Evolutionary conservation across 2,113 vertebrate species (phyloP), one percentile per base, ranked within the genome.

Genomic region (Proterorhinus semilunaris): DNA sequence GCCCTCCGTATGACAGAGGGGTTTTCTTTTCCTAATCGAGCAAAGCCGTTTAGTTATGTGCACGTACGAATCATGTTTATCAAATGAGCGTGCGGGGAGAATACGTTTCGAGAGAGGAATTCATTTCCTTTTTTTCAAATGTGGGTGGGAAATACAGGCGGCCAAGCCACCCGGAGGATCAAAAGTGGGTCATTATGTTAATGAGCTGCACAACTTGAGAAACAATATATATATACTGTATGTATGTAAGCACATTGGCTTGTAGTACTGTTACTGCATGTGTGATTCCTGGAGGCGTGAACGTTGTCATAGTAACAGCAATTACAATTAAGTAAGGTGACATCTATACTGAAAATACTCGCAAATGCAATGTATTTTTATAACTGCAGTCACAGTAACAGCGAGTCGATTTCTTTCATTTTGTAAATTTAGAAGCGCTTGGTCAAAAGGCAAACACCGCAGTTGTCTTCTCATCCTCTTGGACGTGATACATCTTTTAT

Each of bases 51-150:
- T 15, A 54, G 42, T 52, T 52, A 13, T 36, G 27, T 36, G 63
- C 36, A 51, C 46, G 5, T 8, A 45, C n/a, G 70, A 71, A 82
- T 55, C 4, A 57, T 52, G 54, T 46, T 50, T 45, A 17, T 66
- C 16, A 27, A 11, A 79, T 53, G 0, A 71, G 61, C 48, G 16
- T 15, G 50, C 1, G 27, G 27, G 27, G 27, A 27, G 27, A 27
- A 70, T 79, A 81, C 73, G 65, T 71, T 75, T 83, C 79, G 62
- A 84, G 75, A 74, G 46, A 47, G 7, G 7, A 47, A 8, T 47
- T 47, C 10, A 47, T 8, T 47, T 47, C 10, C 10, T 68, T 76
- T 64, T 69, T 71, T 85, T 76, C 73, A 69, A 49, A 53, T 69
- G 79, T 63, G 69, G 75, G 72, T 75, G 21, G 21, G 21, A 21